Conservation (phyloP, 1,140 invertebrate genomes). For the Bombyx mori region ASM3026992v2 NC_085116.1:14754501-14755000, state of each 20-base stretch:
- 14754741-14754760: constrained; percentile 20
- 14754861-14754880: constrained; percentile 3
- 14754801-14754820: no score
- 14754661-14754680: not conserved
- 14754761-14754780: constrained; percentile 12
- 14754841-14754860: not conserved
- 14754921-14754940: constrained; percentile 38
- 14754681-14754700: constrained; percentile 1
- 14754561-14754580: no score
- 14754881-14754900: constrained; percentile 19
- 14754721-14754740: constrained; percentile 4
- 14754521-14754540: constrained; percentile 22
- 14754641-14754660: not conserved
- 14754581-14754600: constrained; percentile 30
- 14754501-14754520: constrained; percentile 57
- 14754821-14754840: no score
- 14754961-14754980: constrained; percentile 62
- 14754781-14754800: no score
- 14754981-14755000: constrained; percentile 69
- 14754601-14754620: constrained; percentile 43
- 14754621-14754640: not conserved
- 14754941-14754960: constrained; percentile 70
- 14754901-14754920: constrained; percentile 17
- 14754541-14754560: constrained; percentile 20
- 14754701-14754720: constrained; percentile 11